Conservation (phyloP, 2,113 vertebrate species). For the Porphyrio hochstetteri region DNA sequence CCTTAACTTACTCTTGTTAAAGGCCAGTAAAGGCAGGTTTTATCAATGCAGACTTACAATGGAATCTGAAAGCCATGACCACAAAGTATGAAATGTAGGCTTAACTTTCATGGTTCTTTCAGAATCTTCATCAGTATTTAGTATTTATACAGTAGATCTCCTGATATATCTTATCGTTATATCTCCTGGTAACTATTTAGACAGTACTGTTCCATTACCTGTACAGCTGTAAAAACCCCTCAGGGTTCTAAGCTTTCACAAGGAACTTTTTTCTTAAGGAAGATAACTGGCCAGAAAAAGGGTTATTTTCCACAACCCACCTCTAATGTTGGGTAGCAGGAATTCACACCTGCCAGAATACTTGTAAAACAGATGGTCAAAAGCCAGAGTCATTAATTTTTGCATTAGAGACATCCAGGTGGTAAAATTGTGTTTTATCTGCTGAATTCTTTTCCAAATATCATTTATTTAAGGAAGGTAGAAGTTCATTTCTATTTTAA, state of each 20-base stretch:
- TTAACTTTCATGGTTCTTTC: background rate
- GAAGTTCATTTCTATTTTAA: background rate
- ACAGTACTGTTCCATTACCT: background rate
- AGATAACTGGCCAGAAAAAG: background rate
- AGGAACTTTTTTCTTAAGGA: background rate
- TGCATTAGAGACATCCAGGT: constrained; percentile 29
- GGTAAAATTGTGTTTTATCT: constrained; percentile 49
- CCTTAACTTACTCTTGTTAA: background rate
- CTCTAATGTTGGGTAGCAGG: background rate
- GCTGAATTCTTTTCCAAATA: constrained; percentile 11
- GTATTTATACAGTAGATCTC: background rate
- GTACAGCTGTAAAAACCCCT: accelerated
- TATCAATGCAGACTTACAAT: background rate
- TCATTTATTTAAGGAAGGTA: background rate
- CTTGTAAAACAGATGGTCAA: constrained; percentile 68
- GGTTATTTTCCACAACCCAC: background rate
- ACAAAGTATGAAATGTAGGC: background rate
- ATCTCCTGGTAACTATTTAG: background rate
- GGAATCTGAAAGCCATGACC: background rate
- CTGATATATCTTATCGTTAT: background rate
- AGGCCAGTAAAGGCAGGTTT: background rate
- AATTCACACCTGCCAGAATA: background rate
- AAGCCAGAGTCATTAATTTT: constrained; percentile 60
- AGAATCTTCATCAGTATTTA: background rate
- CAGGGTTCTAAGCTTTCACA: background rate